Evolutionary conservation across 2,797 vertebrate genomes (phyloP), one percentile per base, ranked within the genome.

Genomic region (Mallotus villosus): DNA sequence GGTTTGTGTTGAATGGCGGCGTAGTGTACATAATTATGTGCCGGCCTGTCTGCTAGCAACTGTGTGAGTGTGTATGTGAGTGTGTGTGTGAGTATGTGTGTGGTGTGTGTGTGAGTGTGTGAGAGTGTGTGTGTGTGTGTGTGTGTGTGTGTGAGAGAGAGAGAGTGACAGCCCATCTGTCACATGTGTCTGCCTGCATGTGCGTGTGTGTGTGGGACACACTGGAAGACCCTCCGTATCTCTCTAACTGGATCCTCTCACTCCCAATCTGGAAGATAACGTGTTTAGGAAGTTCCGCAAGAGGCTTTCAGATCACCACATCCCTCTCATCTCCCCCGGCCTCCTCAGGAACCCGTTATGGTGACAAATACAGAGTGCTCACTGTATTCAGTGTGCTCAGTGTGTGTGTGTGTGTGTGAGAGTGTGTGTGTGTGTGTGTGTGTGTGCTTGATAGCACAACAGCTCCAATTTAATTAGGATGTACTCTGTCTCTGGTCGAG

Each of bases 161-260:
- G 70, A 4, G 32, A 16, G 32, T 6, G 32, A 34, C 5, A 34
- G 32, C 32, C 32, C 32, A 34, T 41, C 37, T 41, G 11, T 41
- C 37, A 41, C 9, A 12, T 12, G 37, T 41, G 37, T 41, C 37
- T 12, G 11, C 37, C 37, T 11, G 37, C 37, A 41, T 12, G 11
- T 7, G 64, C 58, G 17, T 46, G 37, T 57, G 14, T 72, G 29
- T 25, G 24, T 37, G 24, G 24, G 19, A 2, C 19, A 19, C 12
- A 29, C 27, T 34, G 60, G 7, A 51, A 5, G 62, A 29, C 55
- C 49, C 51, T 60, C 34, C 27, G 60, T 63, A 51, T 72, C 68
- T 68, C 71, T 70, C 73, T 82, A 75, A 79, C 78, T 81, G 68
- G 84, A 80, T 70, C 74, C 46, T 71, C 46, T 53, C 72, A 74